Evolutionary conservation across 2,888 invertebrate species (phyloP).

Genomic region (Penaeus monodon): DNA sequence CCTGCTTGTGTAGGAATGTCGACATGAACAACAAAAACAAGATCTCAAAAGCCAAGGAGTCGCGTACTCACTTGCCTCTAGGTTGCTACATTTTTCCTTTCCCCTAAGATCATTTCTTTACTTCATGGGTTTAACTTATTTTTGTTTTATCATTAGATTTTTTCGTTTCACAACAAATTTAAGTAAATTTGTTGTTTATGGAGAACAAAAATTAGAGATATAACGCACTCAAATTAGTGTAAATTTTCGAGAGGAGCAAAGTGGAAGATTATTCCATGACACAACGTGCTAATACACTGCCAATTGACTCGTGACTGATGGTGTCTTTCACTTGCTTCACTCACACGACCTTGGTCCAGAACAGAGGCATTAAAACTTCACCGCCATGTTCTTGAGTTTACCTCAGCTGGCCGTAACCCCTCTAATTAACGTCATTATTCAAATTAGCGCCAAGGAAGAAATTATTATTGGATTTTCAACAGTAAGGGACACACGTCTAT

Average conservation of each 20-base stretch:
- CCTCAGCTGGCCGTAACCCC: too few relatives aligned
- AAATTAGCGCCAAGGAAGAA: too few relatives aligned
- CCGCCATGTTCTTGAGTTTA: too few relatives aligned
- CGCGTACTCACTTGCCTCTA: constrained; percentile 45
- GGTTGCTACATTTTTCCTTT: constrained; percentile 40
- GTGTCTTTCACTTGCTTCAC: constrained; percentile 60
- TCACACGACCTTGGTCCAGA: constrained; percentile 41
- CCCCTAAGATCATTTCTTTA: constrained; percentile 8
- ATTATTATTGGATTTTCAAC: too few relatives aligned
- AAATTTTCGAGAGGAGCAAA: constrained; percentile 53
- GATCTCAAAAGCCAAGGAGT: constrained; percentile 36
- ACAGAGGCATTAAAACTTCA: constrained; percentile 21
- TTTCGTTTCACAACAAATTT: constrained; percentile 36
- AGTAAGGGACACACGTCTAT: too few relatives aligned
- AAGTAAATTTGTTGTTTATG: constrained; percentile 28
- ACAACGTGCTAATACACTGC: constrained; percentile 62
- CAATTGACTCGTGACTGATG: constrained; percentile 51
- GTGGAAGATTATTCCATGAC: constrained; percentile 59
- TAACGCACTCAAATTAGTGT: constrained; percentile 3
- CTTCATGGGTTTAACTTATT: constrained; percentile 33
- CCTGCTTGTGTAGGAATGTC: constrained; percentile 41
- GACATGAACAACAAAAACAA: constrained; percentile 20
- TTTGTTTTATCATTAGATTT: constrained; percentile 30
- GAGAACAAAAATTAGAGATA: constrained; percentile 10
- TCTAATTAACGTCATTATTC: too few relatives aligned